phyloP scores from a whole-genome alignment of 1,140 invertebrate genomes.

The Sycophaga agraensis region DNA sequence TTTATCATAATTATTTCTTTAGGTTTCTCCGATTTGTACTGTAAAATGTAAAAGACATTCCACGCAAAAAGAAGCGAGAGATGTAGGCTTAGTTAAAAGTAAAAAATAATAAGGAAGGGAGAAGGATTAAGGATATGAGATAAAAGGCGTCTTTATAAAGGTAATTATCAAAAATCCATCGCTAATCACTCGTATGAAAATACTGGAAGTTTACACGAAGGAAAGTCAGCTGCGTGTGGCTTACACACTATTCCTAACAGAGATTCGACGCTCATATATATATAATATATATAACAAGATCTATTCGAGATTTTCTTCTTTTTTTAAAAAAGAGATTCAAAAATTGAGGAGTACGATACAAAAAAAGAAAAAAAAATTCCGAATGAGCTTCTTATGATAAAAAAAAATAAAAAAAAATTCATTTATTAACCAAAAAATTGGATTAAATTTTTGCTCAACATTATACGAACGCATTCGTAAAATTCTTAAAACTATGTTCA shows the following conservation, averaged over 20 bases:
- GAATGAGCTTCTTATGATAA: no score
- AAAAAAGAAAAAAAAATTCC: no score
- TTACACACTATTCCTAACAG: conserved; percentile 34
- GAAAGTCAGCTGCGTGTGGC: conserved; percentile 31
- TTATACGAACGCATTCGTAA: no score
- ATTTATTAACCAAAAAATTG: not conserved
- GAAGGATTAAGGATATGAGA: not conserved
- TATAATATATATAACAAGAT: conserved; percentile 30
- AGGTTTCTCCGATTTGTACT: conserved; percentile 27
- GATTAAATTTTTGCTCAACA: no score
- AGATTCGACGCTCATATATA: conserved; percentile 36
- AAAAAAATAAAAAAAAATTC: not conserved
- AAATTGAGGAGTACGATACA: conserved; percentile 19
- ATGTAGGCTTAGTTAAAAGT: conserved; percentile 22
- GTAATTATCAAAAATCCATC: conserved; percentile 31
- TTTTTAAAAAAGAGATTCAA: conserved; percentile 17
- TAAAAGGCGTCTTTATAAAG: conserved; percentile 23
- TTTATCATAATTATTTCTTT: conserved; percentile 14
- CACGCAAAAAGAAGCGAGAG: conserved; percentile 25
- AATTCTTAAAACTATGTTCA: not conserved
- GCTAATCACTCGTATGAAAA: conserved; percentile 38
- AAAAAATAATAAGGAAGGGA: conserved; percentile 13
- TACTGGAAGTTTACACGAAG: conserved; percentile 47
- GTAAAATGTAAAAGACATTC: conserved; percentile 30
- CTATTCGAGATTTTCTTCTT: conserved; percentile 15